phyloP scores from a whole-genome alignment of 2,797 vertebrate species.

The Phalloptychus januarius region DNA sequence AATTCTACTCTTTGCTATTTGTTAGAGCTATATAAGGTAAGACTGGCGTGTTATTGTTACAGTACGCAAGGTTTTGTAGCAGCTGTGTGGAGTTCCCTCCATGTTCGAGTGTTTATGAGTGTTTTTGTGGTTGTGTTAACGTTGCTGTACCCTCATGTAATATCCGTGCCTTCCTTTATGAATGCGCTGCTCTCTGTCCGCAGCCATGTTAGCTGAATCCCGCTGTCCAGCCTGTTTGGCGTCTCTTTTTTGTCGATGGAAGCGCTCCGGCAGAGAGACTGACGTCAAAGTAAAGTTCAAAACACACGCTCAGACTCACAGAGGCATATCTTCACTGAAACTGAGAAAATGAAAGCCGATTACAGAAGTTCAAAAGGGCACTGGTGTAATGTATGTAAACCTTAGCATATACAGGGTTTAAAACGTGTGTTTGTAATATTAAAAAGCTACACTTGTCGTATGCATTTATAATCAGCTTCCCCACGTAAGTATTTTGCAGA shows the following conservation, averaged over 20 bases:
- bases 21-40: constrained; percentile 22
- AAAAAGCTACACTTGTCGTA: neutral
- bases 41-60: neutral
- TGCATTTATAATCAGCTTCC: neutral
- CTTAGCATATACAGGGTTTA: neutral
- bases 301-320: neutral
- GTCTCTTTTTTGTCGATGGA: constrained; percentile 19
- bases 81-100: neutral
- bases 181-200: neutral
- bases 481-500: neutral
- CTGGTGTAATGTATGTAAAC: neutral
- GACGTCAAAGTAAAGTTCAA: constrained; percentile 41
- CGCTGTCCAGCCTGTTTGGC: constrained; percentile 12
- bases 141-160: neutral
- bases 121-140: neutral
- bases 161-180: neutral
- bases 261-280: neutral
- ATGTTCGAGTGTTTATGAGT: neutral
- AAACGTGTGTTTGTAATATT: neutral
- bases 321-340: neutral
- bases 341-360: neutral
- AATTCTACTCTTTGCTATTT: neutral
- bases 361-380: neutral
- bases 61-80: neutral
- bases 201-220: constrained; percentile 60